Evolutionary conservation across 2,113 vertebrate species (phyloP).

Genomic region (Centropus unirufus): DNA sequence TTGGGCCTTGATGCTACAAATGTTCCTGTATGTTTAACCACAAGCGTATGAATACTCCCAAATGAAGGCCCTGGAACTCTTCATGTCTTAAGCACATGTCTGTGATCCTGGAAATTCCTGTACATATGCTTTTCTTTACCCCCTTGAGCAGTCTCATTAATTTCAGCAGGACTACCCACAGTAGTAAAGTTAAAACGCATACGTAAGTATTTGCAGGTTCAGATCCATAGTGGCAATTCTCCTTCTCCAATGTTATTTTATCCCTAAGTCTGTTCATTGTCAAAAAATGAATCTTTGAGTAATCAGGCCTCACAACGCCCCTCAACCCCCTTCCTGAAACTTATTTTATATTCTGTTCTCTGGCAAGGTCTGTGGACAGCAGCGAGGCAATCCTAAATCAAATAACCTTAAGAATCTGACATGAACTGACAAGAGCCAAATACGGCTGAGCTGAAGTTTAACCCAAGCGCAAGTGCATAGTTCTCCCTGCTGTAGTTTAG

Average conservation of each 20-base stretch:
- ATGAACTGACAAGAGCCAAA: slow-evolving; percentile 65
- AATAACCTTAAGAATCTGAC: slow-evolving; percentile 46
- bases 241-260: slow-evolving; percentile 22
- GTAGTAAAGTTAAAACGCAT: slow-evolving; percentile 65
- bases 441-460: slow-evolving; percentile 35
- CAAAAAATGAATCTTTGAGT: slow-evolving; percentile 65
- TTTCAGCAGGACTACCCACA: slow-evolving; percentile 60
- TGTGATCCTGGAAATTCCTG: slow-evolving; percentile 48
- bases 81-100: slow-evolving; percentile 12
- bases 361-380: slow-evolving; percentile 64
- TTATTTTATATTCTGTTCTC: slow-evolving; percentile 56
- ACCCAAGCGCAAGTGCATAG: slow-evolving; percentile 7
- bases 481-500: neutral
- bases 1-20: slow-evolving; percentile 36
- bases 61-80: slow-evolving; percentile 63
- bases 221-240: slow-evolving; percentile 32
- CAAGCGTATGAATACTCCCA: slow-evolving; percentile 55
- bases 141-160: slow-evolving; percentile 61
- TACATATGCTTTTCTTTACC: slow-evolving; percentile 59
- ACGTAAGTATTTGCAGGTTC: slow-evolving; percentile 66
- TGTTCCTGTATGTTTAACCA: slow-evolving; percentile 53
- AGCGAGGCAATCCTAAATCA: slow-evolving; percentile 67
- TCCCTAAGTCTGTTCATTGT: slow-evolving; percentile 61
- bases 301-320: slow-evolving; percentile 47
- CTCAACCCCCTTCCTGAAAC: slow-evolving; percentile 52